Percentiles rank a stretch among this genome's conserved stretches.
Conservation (phyloP, 2,113 vertebrate species). For the Athene noctua region DNA sequence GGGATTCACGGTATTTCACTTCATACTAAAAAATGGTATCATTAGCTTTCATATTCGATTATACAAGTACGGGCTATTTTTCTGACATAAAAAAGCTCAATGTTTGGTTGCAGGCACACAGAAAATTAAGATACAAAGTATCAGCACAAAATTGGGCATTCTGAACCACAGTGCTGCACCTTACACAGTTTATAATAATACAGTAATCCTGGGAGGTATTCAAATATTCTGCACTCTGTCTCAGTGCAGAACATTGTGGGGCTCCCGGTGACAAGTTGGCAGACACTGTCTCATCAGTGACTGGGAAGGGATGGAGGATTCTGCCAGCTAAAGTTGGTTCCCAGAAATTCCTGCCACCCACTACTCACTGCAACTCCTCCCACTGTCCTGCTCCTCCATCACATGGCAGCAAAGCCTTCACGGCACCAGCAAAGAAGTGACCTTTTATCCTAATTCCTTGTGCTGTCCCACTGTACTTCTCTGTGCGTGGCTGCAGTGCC, state of each 20-base stretch:
- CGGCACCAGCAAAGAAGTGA: neutral
- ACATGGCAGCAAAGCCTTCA: neutral
- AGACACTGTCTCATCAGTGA: fast-evolving
- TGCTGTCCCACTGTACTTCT: neutral
- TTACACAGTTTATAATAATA: neutral
- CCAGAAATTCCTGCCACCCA: neutral
- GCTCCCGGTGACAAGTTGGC: neutral
- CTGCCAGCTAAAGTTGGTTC: neutral
- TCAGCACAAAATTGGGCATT: neutral
- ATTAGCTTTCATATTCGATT: neutral
- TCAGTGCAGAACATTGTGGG: neutral
- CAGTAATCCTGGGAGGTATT: neutral
- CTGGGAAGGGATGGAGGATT: neutral
- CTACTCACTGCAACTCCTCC: neutral
- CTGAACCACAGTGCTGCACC: neutral
- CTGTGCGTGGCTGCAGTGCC: neutral
- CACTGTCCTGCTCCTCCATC: neutral
- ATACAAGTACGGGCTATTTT: neutral
- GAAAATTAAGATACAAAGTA: neutral
- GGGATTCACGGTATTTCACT: neutral
- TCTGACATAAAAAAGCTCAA: neutral
- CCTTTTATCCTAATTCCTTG: neutral
- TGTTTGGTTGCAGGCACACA: neutral
- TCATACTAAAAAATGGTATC: neutral
- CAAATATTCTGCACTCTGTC: neutral